Conservation (phyloP, 2,888 invertebrate species). For the Hoplodrina ambigua region DNA sequence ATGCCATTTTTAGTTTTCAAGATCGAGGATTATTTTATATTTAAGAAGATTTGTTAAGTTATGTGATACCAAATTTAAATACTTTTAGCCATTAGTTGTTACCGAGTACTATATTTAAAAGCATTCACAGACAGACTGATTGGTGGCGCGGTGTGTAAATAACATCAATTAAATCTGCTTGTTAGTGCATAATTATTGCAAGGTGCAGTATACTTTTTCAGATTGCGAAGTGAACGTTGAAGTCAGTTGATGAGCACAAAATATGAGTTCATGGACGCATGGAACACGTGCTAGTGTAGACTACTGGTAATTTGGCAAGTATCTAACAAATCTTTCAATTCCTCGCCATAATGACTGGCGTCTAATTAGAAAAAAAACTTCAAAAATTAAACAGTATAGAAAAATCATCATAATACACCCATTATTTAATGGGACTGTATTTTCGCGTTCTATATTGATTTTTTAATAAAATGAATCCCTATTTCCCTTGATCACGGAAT, state of each 20-base stretch:
- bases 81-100: slow-evolving; percentile 8
- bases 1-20: slow-evolving; percentile 24
- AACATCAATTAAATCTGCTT: slow-evolving; percentile 25
- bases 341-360: not conserved
- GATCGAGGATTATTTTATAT: slow-evolving; percentile 25
- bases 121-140: slow-evolving; percentile 46
- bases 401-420: not conserved
- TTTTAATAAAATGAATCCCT: too few species aligned
- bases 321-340: slow-evolving; percentile 25
- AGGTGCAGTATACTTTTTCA: slow-evolving; percentile 9
- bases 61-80: slow-evolving; percentile 27
- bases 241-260: slow-evolving; percentile 8
- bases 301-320: slow-evolving; percentile 28
- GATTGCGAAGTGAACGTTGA: not conserved
- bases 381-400: not conserved
- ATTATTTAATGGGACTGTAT: not conserved
- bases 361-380: not conserved
- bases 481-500: too few species aligned
- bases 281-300: slow-evolving; percentile 11
- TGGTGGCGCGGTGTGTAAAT: slow-evolving; percentile 29
- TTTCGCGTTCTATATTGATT: not conserved
- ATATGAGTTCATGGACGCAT: slow-evolving; percentile 29
- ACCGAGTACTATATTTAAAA: slow-evolving; percentile 38
- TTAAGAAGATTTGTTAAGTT: slow-evolving; percentile 24
- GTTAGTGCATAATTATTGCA: slow-evolving; percentile 19